Evolutionary conservation across 2,113 vertebrate genomes (phyloP).

Genomic region (Anser brachyrhynchus): DNA sequence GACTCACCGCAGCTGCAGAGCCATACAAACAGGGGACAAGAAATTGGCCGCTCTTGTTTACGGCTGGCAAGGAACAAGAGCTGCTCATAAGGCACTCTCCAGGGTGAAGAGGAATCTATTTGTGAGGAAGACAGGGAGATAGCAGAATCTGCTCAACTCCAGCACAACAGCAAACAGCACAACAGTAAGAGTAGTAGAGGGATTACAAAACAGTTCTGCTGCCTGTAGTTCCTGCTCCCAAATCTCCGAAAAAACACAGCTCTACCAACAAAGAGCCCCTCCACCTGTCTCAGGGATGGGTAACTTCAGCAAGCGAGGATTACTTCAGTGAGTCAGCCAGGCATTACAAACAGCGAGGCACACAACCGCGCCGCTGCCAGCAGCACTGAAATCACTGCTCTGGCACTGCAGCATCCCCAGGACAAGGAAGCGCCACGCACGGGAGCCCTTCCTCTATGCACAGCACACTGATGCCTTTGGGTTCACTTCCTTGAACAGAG

Average conservation of each 20-base stretch:
- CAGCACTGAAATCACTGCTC: fast-evolving
- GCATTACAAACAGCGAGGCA: background rate
- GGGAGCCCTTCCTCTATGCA: fast-evolving
- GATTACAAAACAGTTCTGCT: background rate
- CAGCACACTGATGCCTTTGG: background rate
- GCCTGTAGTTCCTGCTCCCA: background rate
- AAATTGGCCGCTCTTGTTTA: background rate
- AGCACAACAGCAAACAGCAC: background rate
- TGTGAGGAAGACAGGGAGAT: background rate
- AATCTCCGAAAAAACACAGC: background rate
- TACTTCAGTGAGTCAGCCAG: background rate
- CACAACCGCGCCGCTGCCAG: fast-evolving
- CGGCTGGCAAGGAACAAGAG: background rate
- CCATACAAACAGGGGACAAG: background rate
- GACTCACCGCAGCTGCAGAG: background rate
- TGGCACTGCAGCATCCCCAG: fast-evolving
- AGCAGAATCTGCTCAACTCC: background rate
- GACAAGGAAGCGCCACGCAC: background rate
- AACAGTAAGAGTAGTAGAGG: background rate
- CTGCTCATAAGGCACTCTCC: background rate
- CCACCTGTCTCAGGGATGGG: fast-evolving
- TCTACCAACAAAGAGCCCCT: background rate
- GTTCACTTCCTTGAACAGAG: background rate
- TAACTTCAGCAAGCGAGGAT: background rate
- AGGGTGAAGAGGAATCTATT: background rate